phyloP scores from a whole-genome alignment of 2,113 vertebrate species.

The Mormoops blainvillei region DNA sequence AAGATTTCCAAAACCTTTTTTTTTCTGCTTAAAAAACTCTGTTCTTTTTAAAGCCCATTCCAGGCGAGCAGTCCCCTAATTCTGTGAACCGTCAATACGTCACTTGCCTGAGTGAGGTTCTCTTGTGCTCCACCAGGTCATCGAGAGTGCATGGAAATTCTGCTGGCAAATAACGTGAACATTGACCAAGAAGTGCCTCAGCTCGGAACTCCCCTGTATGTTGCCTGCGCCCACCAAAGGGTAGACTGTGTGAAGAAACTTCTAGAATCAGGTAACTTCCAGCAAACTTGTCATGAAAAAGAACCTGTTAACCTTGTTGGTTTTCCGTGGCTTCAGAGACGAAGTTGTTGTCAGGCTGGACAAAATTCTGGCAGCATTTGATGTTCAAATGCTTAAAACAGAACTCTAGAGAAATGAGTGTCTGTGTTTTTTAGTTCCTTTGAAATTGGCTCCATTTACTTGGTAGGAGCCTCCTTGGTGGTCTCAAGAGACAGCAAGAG shows the following conservation, averaged over 20 bases:
- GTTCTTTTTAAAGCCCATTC: slow-evolving; percentile 21
- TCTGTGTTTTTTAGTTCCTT: not conserved
- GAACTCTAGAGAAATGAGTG: not conserved
- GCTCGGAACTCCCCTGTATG: slow-evolving; percentile 86
- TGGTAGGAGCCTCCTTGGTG: not conserved
- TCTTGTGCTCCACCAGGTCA: slow-evolving; percentile 80
- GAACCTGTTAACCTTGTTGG: not conserved
- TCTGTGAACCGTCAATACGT: not conserved
- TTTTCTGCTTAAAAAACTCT: not conserved
- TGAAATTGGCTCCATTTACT: not conserved
- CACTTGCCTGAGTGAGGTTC: not conserved
- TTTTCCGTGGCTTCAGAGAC: not conserved
- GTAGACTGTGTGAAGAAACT: slow-evolving; percentile 88
- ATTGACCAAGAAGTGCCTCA: slow-evolving; percentile 86
- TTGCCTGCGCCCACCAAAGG: slow-evolving; percentile 84
- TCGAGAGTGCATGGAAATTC: slow-evolving; percentile 90
- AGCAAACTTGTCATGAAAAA: slow-evolving; percentile 27
- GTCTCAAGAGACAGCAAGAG: not conserved
- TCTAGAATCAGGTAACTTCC: slow-evolving; percentile 85
- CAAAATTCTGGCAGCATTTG: not conserved
- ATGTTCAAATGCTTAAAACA: not conserved
- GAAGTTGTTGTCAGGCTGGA: not conserved
- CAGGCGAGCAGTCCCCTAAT: not conserved
- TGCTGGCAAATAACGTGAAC: slow-evolving; percentile 84
- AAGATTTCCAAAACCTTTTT: not conserved